Conservation (phyloP, 2,888 invertebrate genomes). For the Drosophila putrida region DNA sequence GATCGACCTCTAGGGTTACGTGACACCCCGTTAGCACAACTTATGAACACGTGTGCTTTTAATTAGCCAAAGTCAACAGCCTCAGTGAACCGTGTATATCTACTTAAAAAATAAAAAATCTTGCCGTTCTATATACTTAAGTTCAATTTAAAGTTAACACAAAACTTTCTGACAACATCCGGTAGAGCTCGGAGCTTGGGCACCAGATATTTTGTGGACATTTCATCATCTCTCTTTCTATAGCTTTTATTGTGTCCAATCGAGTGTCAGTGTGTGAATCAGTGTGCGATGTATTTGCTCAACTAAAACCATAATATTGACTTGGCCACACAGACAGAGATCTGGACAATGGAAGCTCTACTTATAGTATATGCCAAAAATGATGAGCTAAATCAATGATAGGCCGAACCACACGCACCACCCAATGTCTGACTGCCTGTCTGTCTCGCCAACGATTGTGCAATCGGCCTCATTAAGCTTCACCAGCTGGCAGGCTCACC, state of each 20-base stretch:
- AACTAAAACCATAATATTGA: constrained; percentile 77
- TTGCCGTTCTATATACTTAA: constrained; percentile 51
- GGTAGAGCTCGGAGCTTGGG: constrained; percentile 27
- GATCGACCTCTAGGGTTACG: constrained; percentile 30
- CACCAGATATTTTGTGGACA: constrained; percentile 51
- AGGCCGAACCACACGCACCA: constrained; percentile 22
- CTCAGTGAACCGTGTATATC: constrained; percentile 58
- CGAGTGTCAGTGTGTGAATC: constrained; percentile 7
- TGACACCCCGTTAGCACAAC: constrained; percentile 15
- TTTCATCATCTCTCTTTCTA: constrained; percentile 68
- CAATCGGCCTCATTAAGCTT: constrained; percentile 42
- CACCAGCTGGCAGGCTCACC: constrained; percentile 38
- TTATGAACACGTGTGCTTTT: constrained; percentile 66
- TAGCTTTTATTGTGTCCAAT: constrained; percentile 22
- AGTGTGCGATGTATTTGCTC: constrained; percentile 33
- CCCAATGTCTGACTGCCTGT: not conserved
- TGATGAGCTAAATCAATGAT: constrained; percentile 23
- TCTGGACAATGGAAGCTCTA: constrained; percentile 27
- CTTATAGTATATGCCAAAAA: constrained; percentile 7
- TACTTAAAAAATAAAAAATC: constrained; percentile 42
- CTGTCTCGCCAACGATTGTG: constrained; percentile 15
- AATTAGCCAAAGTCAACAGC: constrained; percentile 76
- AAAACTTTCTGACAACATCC: constrained; percentile 65
- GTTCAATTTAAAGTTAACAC: constrained; percentile 34
- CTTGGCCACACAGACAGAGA: constrained; percentile 39